phyloP scores from a whole-genome alignment of 2,113 vertebrate genomes.

The Propithecus coquereli region DNA sequence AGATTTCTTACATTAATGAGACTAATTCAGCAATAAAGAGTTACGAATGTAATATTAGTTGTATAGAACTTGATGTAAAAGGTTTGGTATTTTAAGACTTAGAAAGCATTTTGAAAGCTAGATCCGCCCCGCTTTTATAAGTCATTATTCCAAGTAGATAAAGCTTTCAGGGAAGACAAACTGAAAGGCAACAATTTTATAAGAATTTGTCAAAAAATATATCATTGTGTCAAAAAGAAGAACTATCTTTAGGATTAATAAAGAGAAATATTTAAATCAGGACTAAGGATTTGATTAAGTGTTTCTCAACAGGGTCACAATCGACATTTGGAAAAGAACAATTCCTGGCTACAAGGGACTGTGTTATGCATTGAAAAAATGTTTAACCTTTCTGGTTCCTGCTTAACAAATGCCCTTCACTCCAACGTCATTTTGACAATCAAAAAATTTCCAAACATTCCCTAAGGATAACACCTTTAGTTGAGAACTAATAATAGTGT shows the following conservation, averaged over 20 bases:
- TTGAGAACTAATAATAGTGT: neutral
- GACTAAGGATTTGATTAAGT: neutral
- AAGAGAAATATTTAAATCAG: neutral
- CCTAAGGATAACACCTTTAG: neutral
- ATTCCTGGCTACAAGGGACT: too few relatives aligned
- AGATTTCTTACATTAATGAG: neutral
- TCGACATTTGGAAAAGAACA: neutral
- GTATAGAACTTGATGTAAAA: neutral
- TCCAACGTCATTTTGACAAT: neutral
- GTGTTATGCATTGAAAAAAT: neutral
- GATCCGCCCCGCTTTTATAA: neutral
- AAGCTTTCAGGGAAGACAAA: neutral
- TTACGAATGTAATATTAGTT: neutral
- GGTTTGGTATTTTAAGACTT: neutral
- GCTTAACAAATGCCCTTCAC: neutral
- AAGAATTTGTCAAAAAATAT: neutral
- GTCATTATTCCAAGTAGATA: neutral
- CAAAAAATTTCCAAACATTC: neutral
- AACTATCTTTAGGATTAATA: neutral
- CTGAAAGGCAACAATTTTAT: neutral
- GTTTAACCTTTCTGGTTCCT: neutral
- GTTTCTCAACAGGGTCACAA: neutral
- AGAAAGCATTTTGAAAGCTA: constrained; percentile 26
- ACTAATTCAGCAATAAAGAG: neutral
- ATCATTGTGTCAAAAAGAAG: neutral